phyloP scores from a whole-genome alignment of 2,797 vertebrate genomes.

The Ispidina lecontei region DNA sequence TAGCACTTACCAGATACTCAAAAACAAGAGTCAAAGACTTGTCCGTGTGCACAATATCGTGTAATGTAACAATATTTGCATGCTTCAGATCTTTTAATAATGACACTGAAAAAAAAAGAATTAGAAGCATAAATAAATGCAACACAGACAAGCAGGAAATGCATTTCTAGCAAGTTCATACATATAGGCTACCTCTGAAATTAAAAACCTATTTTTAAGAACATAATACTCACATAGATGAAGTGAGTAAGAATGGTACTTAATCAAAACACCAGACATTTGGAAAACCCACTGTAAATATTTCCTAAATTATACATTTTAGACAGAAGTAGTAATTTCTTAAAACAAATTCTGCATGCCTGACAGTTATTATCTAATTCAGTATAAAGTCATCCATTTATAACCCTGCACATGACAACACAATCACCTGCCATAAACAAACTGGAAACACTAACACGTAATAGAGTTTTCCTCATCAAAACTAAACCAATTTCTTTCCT shows the following conservation, averaged over 20 bases:
- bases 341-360: neutral
- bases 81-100: constrained; percentile 98
- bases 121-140: neutral
- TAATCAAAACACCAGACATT: neutral
- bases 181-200: neutral
- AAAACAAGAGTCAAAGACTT: constrained; percentile 98
- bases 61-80: constrained; percentile 97
- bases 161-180: neutral
- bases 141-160: neutral
- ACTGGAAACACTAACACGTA: neutral
- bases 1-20: constrained; percentile 92
- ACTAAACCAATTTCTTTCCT: neutral
- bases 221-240: neutral
- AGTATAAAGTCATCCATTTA: neutral
- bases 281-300: neutral
- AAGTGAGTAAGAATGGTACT: neutral
- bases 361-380: neutral
- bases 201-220: neutral
- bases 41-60: constrained; percentile 98
- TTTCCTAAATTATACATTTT: neutral
- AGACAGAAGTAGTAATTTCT: neutral
- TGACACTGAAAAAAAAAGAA: constrained; percentile 85
- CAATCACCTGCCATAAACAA: neutral
- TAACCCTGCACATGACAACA: neutral
- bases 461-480: neutral